Conservation (phyloP, 2,888 invertebrate genomes). For the Tetheella fluctuosa region DNA sequence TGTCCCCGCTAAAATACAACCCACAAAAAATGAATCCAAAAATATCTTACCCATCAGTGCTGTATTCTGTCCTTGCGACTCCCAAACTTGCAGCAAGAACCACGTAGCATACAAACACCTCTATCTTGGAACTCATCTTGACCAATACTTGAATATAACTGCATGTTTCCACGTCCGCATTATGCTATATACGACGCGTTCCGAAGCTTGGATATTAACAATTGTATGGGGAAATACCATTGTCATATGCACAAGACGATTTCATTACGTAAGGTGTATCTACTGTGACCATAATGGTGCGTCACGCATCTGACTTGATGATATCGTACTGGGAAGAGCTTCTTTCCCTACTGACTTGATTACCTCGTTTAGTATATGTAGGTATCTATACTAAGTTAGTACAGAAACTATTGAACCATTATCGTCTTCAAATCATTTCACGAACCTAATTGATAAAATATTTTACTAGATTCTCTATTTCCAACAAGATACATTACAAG, state of each 20-base stretch:
- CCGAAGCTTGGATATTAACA: constrained; percentile 69
- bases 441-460: too few species aligned
- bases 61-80: constrained; percentile 57
- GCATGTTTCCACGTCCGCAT: constrained; percentile 56
- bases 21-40: not conserved
- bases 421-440: too few species aligned
- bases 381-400: not conserved
- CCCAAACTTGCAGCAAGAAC: constrained; percentile 38
- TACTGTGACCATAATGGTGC: constrained; percentile 42
- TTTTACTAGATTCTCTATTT: too few species aligned
- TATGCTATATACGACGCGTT: constrained; percentile 75
- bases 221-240: constrained; percentile 77
- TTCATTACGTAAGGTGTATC: constrained; percentile 55
- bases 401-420: too few species aligned
- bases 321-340: constrained; percentile 58
- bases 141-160: constrained; percentile 51
- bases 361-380: not conserved
- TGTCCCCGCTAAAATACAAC: not conserved
- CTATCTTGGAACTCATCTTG: constrained; percentile 59
- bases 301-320: constrained; percentile 55
- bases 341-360: constrained; percentile 16
- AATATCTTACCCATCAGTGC: constrained; percentile 68
- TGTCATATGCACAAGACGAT: constrained; percentile 52
- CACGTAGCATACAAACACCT: constrained; percentile 29
- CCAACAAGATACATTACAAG: too few species aligned